phyloP scores from a whole-genome alignment of 2,113 vertebrate species.

The Triplophysa siluroides region DNA sequence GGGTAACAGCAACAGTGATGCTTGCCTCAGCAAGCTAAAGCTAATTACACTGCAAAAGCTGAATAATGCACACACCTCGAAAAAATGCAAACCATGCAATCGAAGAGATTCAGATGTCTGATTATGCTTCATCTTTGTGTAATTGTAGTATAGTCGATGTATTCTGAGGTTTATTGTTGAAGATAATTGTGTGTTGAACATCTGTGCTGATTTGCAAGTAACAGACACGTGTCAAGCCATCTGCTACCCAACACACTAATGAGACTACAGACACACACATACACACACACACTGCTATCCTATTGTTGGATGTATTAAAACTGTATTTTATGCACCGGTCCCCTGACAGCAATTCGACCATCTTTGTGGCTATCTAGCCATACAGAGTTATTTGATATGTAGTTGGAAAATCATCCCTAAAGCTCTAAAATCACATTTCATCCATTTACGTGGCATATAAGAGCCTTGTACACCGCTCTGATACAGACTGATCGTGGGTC shows the following conservation, averaged over 20 bases:
- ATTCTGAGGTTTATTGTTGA: constrained; percentile 7
- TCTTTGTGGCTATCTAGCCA: constrained; percentile 4
- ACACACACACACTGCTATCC: constrained; percentile 13
- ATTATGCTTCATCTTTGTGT: neutral
- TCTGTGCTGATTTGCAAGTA: constrained; percentile 37
- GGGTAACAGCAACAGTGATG: neutral
- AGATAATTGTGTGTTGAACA: constrained; percentile 39
- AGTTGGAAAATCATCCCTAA: constrained; percentile 9
- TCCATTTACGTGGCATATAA: constrained; percentile 24
- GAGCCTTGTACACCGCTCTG: constrained; percentile 23
- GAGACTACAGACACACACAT: constrained; percentile 31
- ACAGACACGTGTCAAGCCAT: constrained; percentile 31
- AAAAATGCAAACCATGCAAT: neutral
- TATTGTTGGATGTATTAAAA: constrained; percentile 3
- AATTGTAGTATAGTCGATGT: neutral
- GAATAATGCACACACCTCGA: neutral
- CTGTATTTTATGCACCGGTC: constrained; percentile 4
- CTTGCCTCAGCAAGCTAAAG: neutral
- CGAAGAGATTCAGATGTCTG: constrained; percentile 6
- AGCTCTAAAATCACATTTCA: constrained; percentile 15
- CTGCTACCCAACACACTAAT: constrained; percentile 35
- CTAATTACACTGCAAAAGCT: neutral
- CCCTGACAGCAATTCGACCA: constrained; percentile 29
- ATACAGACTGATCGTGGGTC: constrained; percentile 29
- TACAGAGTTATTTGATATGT: constrained; percentile 6